Conservation (phyloP, 2,888 invertebrate species). For the Dioctria rufipes region DNA sequence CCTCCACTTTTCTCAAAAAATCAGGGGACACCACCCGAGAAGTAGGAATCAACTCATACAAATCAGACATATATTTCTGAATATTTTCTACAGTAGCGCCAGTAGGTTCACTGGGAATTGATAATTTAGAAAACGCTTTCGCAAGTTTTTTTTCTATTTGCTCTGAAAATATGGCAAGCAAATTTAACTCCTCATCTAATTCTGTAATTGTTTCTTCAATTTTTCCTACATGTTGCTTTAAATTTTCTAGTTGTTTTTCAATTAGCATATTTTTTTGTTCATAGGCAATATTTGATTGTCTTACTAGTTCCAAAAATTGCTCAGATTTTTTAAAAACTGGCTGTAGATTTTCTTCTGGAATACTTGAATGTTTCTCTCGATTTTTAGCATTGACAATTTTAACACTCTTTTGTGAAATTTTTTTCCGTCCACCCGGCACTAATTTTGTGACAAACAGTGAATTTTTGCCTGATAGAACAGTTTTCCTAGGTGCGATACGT, state of each 20-base stretch:
- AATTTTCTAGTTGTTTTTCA: neutral
- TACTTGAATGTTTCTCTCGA: too few relatives aligned
- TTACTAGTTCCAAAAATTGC: neutral
- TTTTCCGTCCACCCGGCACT: too few relatives aligned
- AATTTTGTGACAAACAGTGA: too few relatives aligned
- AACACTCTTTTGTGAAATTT: too few relatives aligned
- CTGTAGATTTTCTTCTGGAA: too few relatives aligned
- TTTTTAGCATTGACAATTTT: too few relatives aligned
- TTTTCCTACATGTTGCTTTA: neutral
- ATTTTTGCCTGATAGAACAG: too few relatives aligned
- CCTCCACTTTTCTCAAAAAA: neutral
- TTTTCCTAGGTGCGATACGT: too few relatives aligned
- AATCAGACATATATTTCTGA: neutral
- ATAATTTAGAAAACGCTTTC: neutral
- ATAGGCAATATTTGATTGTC: neutral
- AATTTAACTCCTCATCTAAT: neutral
- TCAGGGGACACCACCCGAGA: neutral
- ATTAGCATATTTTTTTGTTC: neutral
- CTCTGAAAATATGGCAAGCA: neutral
- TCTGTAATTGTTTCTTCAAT: neutral
- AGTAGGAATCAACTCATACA: neutral
- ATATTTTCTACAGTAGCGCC: neutral
- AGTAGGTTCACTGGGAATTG: neutral
- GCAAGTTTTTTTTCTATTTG: too few relatives aligned
- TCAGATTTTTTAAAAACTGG: too few relatives aligned